Conservation (phyloP, 2,113 vertebrate species). For the Oreochromis spilurus region DNA sequence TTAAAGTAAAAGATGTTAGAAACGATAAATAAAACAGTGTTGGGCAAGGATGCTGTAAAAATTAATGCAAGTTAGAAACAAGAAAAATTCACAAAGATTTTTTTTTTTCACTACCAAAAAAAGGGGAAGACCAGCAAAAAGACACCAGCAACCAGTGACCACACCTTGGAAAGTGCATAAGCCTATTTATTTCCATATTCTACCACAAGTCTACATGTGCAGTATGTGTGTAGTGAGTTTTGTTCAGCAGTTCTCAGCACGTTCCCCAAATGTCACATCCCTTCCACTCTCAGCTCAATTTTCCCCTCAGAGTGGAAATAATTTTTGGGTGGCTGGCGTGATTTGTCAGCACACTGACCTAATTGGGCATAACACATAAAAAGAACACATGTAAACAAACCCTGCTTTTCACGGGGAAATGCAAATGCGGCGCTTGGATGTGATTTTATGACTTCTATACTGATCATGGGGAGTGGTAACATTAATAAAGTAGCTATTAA, state of each 20-base stretch:
- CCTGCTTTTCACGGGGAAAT: not conserved
- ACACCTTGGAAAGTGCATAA: slow-evolving; percentile 25
- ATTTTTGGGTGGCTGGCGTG: not conserved
- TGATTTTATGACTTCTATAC: not conserved
- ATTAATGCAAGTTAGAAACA: not conserved
- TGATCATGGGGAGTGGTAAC: not conserved
- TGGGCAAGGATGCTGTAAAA: not conserved
- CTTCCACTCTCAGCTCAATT: not conserved
- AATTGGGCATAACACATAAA: not conserved
- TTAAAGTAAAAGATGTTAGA: not conserved
- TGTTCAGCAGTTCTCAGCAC: not conserved
- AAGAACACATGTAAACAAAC: not conserved
- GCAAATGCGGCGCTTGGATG: not conserved
- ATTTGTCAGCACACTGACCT: not conserved
- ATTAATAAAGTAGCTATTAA: not conserved
- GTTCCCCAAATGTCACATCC: slow-evolving; percentile 1
- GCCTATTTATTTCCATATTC: slow-evolving; percentile 15
- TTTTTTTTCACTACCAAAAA: not conserved
- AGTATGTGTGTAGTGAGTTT: slow-evolving; percentile 2
- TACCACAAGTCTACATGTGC: slow-evolving; percentile 2
- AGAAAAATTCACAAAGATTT: not conserved
- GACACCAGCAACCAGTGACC: not conserved
- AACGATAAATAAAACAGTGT: not conserved
- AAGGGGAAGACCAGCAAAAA: not conserved
- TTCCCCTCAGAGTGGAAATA: slow-evolving; percentile 8